A percentile compares a stretch with the other conserved stretches of the same genome.
Conservation (phyloP, 92 coral and sea anemone species). For the Micromussa lordhowensis region DNA sequence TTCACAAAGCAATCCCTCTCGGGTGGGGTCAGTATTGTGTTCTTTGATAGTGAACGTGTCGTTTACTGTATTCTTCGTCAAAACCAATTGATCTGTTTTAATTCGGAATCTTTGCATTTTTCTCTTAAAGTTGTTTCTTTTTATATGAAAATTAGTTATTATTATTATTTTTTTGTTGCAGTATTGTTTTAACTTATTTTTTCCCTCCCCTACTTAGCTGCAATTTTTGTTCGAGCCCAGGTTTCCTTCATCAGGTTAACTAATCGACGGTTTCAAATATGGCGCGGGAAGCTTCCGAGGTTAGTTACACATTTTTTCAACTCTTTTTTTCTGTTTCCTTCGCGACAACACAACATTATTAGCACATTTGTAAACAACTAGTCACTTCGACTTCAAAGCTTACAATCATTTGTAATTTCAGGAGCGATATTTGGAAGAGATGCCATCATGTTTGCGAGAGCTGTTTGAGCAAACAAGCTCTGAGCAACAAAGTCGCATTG, state of each 20-base stretch:
- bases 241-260: constrained; percentile 2
- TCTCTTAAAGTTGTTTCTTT: not conserved
- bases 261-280: constrained; percentile 69
- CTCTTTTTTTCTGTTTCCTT: not conserved
- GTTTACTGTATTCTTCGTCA: not conserved
- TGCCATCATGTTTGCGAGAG: constrained; percentile 71
- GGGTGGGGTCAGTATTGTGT: constrained; percentile 18
- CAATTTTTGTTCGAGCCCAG: constrained; percentile 12
- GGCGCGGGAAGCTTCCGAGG: constrained; percentile 78
- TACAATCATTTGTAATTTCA: not conserved
- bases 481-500: constrained; percentile 30
- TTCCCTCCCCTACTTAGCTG: not conserved
- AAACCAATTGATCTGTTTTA: not conserved
- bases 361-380: not conserved
- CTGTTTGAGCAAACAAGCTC: constrained; percentile 56
- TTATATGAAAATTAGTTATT: too few relatives aligned
- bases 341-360: not conserved
- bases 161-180: not conserved
- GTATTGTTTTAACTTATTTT: not conserved
- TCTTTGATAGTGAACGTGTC: not conserved
- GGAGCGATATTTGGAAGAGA: constrained; percentile 58
- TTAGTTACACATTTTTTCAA: not conserved
- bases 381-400: not conserved
- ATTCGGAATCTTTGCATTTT: not conserved
- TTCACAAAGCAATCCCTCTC: not conserved